Base-by-base conservation (phyloP, 2,797 vertebrate species). In the Manis pentadactyla region DNA sequence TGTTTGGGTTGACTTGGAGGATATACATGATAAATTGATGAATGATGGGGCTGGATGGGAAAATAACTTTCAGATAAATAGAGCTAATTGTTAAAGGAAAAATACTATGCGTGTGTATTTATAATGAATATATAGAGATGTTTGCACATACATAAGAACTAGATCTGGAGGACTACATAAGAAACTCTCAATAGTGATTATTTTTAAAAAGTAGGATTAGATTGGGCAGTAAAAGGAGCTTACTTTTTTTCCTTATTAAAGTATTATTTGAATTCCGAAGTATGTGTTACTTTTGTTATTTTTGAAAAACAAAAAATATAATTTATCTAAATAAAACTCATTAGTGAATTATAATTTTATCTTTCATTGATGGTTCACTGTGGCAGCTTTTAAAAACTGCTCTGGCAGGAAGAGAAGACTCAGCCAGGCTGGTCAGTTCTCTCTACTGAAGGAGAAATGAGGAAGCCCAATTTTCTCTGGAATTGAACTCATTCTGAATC, bases 51-150 rank as follows among this genome's bases (percentile, higher is more conserved):
- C 46, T 19, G n/a, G 10, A 23, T 59, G 8, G 29, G 15, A 90
- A 92, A 75, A 34, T n/a, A 74, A 59, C 37, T 73, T 89, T 66
- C 57, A 49, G 74, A 73, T 79, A 94, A 91, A 79, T n/a, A 79
- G n/a, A 74, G 23, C 23, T 87, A 51, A 81, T 27, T 53, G 19
- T 51, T 74, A 1, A 74, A 17, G 23, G 19, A 12, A 59, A 92
- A 86, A 89, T 53, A 61, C 6, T 53, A 34, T 29, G 66, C 15
- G 13, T 49, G 31, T 78, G 17, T 63, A 53, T 93, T 84, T 73
- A 59, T 13, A 79, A 79, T 85, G 78, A 74, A 51, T 59, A 15
- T 12, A 55, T 34, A 59, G 4, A 51, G 9, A 29, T 68, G 11
- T 61, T 68, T 87, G 10, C 23, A 66, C 12, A 27, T 51, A 13